Base-by-base conservation (phyloP, 1,140 invertebrate genomes). In the Drosophila malerkotliana region DNA sequence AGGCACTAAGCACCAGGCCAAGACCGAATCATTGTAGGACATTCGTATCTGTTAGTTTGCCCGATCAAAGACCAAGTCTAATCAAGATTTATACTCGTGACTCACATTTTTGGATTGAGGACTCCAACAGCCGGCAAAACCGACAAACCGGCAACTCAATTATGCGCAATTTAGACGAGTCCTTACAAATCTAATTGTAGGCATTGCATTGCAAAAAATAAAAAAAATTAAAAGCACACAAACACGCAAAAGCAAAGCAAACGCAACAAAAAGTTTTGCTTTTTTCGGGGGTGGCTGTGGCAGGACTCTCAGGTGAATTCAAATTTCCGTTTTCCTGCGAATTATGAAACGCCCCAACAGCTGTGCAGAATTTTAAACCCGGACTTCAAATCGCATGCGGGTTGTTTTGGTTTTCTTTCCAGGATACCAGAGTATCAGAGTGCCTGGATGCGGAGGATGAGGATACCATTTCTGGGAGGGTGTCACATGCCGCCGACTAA, bases 91-190 rank as follows among this genome's bases (percentile, higher is more conserved):
- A 72, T 72, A 55, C 12, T 14, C 53, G 41, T 56, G 53, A 52
- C 49, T 72, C 37, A 71, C 28, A 67, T 45, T 47, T 34, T 15
- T 30, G 28, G 53, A 15, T 34, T 34, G 9, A 14, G 63, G 24
- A 47, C 0, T 44, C 3, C 12, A 37, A 10, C 34, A 37, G 10
- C 10, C 34, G 3, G 9, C 10, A 10, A 34, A 10, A 37, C 34
- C 10, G 34, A 10, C 10, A 59, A 62, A 44, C 57, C 71, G 71
- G 71, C 73, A 76, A 76, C 63, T 76, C 73, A 76, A 76, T 76
- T 76, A 76, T 76, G 56, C 56, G 56, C 73, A 76, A 68, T 76
- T 76, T 76, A 61, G 63, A 76, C 55, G 72, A 76, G 72, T 75
- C 73, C 62, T 47, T 69, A 63, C 66, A 62, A 69, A 68, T 69